These are phyloP conservation scores for Hippocampus comes DNA, from an alignment of 2,113 vertebrate genomes.

Conservation along the genomic window DNA sequence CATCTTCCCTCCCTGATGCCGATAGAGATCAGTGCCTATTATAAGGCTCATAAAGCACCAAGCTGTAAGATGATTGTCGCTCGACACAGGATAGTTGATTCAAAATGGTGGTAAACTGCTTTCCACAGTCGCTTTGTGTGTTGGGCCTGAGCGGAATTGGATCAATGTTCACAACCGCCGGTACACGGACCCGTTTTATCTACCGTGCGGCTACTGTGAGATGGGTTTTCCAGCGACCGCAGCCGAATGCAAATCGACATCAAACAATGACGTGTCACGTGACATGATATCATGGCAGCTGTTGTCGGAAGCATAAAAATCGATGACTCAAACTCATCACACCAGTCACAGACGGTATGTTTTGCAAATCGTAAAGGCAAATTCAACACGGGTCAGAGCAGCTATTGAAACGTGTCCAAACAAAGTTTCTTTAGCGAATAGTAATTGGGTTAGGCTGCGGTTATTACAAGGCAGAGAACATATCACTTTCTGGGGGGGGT, in stretches of 20 bases:
- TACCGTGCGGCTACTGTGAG: no score
- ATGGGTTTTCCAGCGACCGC: neutral
- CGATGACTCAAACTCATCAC: no score
- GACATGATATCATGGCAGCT: no score
- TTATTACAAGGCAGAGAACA: slow-evolving; percentile 53
- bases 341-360: neutral
- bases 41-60: slow-evolving; percentile 54
- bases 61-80: slow-evolving; percentile 48
- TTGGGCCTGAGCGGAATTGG: neutral
- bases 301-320: no score
- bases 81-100: slow-evolving; percentile 13
- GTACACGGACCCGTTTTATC: neutral
- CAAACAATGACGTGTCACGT: no score
- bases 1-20: slow-evolving; percentile 57
- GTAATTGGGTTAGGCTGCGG: slow-evolving; percentile 61
- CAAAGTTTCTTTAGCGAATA: slow-evolving; percentile 46
- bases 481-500: slow-evolving; percentile 70
- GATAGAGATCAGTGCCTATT: slow-evolving; percentile 65
- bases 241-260: neutral
- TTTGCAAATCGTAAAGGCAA: neutral
- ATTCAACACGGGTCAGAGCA: slow-evolving; percentile 24
- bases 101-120: slow-evolving; percentile 17
- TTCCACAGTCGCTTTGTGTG: slow-evolving; percentile 11
- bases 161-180: neutral
- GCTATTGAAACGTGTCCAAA: slow-evolving; percentile 39